A percentile compares a stretch with the other conserved stretches of the same genome.
These are phyloP conservation scores for Sinocyclocheilus grahami DNA, from an alignment of 2,113 vertebrate genomes.

Conservation along the genomic window DNA sequence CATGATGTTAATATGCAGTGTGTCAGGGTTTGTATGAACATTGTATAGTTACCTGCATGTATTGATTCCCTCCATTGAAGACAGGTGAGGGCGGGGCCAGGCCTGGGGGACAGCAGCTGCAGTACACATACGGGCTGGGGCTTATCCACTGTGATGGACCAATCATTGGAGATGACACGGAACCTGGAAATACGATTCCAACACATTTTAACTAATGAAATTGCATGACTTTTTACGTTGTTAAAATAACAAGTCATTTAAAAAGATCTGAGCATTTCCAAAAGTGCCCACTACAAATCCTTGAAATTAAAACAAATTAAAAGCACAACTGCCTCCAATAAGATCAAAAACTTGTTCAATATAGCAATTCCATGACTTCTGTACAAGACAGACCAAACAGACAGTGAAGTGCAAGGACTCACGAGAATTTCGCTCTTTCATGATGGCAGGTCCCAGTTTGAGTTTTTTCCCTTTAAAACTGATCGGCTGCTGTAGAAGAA, in stretches of 20 bases:
- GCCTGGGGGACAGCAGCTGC: slow-evolving; percentile 75
- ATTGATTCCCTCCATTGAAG: slow-evolving; percentile 78
- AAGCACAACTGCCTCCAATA: neutral
- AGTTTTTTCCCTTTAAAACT: slow-evolving; percentile 91
- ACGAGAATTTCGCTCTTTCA: slow-evolving; percentile 86
- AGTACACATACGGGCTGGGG: slow-evolving; percentile 81
- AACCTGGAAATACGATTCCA: slow-evolving; percentile 67
- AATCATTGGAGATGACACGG: slow-evolving; percentile 74
- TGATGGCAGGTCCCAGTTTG: slow-evolving; percentile 95
- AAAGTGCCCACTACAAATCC: neutral
- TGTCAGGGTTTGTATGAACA: neutral
- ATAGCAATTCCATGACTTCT: neutral
- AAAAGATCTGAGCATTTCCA: neutral
- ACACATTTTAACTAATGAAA: neutral
- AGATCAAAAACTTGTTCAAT: neutral
- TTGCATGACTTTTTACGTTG: neutral
- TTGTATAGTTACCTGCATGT: slow-evolving; percentile 80
- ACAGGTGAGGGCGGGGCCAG: slow-evolving; percentile 77
- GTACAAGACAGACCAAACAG: neutral
- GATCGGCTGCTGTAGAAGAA: slow-evolving; percentile 82
- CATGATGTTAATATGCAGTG: neutral
- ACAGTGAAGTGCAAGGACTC: slow-evolving; percentile 63
- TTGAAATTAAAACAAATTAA: neutral
- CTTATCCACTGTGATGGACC: slow-evolving; percentile 69
- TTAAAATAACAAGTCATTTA: neutral